Conservation (phyloP, 2,113 vertebrate species). For the Thoracochromis brauschi region DNA sequence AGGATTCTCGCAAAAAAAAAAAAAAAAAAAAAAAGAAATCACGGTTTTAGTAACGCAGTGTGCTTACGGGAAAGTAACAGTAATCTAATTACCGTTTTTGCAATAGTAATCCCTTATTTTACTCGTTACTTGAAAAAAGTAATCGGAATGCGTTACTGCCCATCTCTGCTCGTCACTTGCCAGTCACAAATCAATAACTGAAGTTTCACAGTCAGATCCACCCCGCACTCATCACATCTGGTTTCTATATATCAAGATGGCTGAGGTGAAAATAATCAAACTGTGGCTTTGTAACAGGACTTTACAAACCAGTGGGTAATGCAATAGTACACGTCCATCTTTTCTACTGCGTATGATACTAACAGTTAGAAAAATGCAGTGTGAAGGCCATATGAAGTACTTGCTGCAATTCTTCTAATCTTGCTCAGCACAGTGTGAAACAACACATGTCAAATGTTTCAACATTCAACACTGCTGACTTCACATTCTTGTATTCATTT, state of each 20-base stretch:
- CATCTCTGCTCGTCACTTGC: neutral
- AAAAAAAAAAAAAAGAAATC: neutral
- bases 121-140: neutral
- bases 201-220: neutral
- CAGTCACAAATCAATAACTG: neutral
- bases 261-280: fast-evolving
- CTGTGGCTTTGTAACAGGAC: neutral
- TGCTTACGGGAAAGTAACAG: fast-evolving
- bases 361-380: neutral
- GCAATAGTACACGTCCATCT: fast-evolving
- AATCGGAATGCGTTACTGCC: fast-evolving
- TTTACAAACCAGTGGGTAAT: fast-evolving
- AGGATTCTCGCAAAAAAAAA: neutral
- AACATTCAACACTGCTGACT: neutral
- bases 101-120: neutral
- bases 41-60: fast-evolving
- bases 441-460: neutral
- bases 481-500: fast-evolving
- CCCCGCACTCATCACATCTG: neutral
- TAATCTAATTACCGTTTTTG: fast-evolving
- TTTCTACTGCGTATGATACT: neutral
- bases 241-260: neutral
- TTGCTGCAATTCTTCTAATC: neutral
- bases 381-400: neutral
- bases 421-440: neutral